These are phyloP conservation scores for Macrosiphum euphorbiae DNA, from an alignment of 2,888 invertebrate genomes.

Conservation along the genomic window DNA sequence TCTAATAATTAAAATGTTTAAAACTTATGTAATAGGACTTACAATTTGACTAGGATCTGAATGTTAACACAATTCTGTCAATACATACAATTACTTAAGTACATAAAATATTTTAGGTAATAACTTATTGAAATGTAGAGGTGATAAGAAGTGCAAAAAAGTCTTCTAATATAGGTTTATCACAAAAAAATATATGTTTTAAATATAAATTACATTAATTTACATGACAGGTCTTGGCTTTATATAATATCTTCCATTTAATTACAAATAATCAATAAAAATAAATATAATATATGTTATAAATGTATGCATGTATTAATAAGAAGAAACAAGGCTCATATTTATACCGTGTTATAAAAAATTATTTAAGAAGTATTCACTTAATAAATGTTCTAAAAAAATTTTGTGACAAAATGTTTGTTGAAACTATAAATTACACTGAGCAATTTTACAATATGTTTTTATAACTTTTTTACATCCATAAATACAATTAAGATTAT, in stretches of 20 bases:
- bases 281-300: background rate
- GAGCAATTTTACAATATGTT: background rate
- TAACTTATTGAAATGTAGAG: constrained; percentile 13
- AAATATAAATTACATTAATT: constrained; percentile 30
- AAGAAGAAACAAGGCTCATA: background rate
- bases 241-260: constrained; percentile 14
- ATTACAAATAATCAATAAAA: constrained; percentile 38
- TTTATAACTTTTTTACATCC: background rate
- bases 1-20: constrained; percentile 34
- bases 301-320: background rate
- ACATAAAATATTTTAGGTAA: constrained; percentile 39
- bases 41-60: constrained; percentile 58
- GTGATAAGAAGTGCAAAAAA: constrained; percentile 32
- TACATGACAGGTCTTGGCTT: constrained; percentile 22
- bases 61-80: constrained; percentile 48
- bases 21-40: constrained; percentile 50
- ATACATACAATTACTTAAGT: constrained; percentile 31
- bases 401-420: background rate
- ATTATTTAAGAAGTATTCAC: background rate
- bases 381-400: background rate
- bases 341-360: background rate
- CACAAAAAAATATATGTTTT: constrained; percentile 46
- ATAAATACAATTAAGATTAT: background rate
- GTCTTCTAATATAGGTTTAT: constrained; percentile 39
- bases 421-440: background rate